Conservation (phyloP, 2,888 invertebrate species). For the Camponotus fellah region DNA sequence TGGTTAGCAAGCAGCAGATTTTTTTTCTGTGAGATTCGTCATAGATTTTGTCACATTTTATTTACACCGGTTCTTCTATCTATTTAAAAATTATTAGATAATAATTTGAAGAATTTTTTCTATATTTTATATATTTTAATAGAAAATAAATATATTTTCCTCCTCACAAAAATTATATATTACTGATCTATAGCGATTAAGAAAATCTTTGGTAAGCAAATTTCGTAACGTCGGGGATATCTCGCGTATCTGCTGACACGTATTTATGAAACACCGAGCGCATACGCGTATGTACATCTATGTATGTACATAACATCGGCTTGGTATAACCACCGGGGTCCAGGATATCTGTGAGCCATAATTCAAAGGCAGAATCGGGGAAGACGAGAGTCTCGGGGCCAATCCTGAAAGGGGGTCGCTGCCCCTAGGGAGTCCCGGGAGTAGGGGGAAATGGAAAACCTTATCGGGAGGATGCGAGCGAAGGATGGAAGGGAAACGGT, state of each 20-base stretch:
- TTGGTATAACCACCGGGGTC: slow-evolving; percentile 69
- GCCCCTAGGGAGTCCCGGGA: slow-evolving; percentile 55
- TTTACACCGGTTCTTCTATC: background rate
- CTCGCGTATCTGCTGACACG: slow-evolving; percentile 6
- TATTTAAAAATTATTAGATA: background rate
- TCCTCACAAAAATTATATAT: background rate
- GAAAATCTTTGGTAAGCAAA: background rate
- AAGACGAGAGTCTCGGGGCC: slow-evolving; percentile 62
- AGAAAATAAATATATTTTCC: background rate
- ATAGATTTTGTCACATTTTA: background rate
- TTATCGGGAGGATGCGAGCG: slow-evolving; percentile 74
- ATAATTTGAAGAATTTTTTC: background rate
- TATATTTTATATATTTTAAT: background rate
- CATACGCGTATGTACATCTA: slow-evolving; percentile 46
- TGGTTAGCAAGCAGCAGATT: slow-evolving; percentile 14
- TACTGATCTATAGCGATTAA: slow-evolving; percentile 4
- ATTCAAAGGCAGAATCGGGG: slow-evolving; percentile 73
- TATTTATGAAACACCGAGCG: slow-evolving; percentile 50
- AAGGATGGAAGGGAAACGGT: slow-evolving; percentile 59
- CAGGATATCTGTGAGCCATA: slow-evolving; percentile 76
- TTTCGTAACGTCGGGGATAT: slow-evolving; percentile 2
- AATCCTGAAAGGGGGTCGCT: slow-evolving; percentile 56
- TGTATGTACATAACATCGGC: slow-evolving; percentile 45
- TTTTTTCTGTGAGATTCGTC: background rate
- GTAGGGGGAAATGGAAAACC: slow-evolving; percentile 79